Conservation (phyloP, 1,140 invertebrate species). For the Venustaconcha ellipsiformis region DNA sequence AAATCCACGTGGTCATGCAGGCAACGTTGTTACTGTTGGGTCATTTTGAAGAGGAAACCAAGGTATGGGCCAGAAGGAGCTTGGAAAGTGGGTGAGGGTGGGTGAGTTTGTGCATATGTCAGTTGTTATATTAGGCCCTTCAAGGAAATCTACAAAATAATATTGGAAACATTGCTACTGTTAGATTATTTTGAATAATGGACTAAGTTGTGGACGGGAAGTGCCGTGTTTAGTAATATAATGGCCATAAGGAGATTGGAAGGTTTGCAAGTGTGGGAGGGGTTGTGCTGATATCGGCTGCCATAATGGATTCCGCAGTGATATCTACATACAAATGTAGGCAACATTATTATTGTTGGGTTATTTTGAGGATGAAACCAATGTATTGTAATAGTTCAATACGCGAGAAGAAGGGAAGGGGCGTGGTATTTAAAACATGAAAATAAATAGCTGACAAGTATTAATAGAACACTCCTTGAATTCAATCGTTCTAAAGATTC, state of each 20-base stretch:
- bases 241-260: too few species aligned
- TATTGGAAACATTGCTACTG: neutral
- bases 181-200: neutral
- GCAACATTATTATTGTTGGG: constrained; percentile 45
- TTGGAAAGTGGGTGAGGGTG: constrained; percentile 4
- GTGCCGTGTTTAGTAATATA: too few species aligned
- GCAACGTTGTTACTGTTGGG: constrained; percentile 45
- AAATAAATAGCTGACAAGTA: too few species aligned
- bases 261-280: too few species aligned
- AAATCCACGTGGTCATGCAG: constrained; percentile 43
- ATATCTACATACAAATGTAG: constrained; percentile 43
- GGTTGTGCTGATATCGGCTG: constrained; percentile 26
- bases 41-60: constrained; percentile 39
- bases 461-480: too few species aligned
- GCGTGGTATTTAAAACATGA: too few species aligned
- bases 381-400: constrained; percentile 19
- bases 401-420: too few species aligned
- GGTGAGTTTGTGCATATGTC: neutral
- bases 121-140: too few species aligned
- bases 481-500: too few species aligned
- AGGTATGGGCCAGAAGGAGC: constrained; percentile 22
- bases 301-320: constrained; percentile 34
- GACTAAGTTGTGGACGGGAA: too few species aligned
- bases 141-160: neutral
- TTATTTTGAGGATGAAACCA: constrained; percentile 38